A percentile compares a stretch with the other conserved stretches of the same genome.
Evolutionary conservation across 2,113 vertebrate species (phyloP).

Genomic region (Anolis carolinensis): DNA sequence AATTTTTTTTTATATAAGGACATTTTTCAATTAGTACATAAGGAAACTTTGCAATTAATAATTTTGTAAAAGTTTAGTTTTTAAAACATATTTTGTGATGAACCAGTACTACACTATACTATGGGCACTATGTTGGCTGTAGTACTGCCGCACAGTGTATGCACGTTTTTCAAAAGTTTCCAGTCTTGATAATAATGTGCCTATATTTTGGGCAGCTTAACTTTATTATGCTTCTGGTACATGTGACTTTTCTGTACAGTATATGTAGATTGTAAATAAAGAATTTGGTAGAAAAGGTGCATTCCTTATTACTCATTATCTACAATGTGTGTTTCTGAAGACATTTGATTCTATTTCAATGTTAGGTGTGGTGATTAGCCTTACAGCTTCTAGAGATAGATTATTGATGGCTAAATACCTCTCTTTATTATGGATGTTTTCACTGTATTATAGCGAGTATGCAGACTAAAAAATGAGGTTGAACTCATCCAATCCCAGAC

Average conservation of each 20-base stretch:
- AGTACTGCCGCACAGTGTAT: neutral
- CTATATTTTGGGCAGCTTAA: neutral
- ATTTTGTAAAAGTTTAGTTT: neutral
- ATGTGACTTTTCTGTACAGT: neutral
- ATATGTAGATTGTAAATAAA: neutral
- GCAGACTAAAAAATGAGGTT: neutral
- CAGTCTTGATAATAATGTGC: no score
- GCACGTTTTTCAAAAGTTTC: no score
- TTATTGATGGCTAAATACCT: neutral
- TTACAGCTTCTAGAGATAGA: neutral
- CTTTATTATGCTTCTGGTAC: neutral
- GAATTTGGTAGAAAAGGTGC: neutral
- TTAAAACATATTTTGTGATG: neutral
- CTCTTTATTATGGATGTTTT: neutral
- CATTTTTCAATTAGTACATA: neutral
- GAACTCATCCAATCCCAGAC: neutral
- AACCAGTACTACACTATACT: neutral
- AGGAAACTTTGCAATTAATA: no score
- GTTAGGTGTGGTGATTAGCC: neutral
- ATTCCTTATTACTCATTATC: no score
- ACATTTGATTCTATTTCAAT: neutral
- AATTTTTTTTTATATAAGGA: neutral
- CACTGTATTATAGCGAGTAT: neutral
- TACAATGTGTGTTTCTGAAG: neutral
- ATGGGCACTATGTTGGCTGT: neutral